Base-by-base conservation (phyloP, 2,797 vertebrate species). In the Coregonus ussuriensis region DNA sequence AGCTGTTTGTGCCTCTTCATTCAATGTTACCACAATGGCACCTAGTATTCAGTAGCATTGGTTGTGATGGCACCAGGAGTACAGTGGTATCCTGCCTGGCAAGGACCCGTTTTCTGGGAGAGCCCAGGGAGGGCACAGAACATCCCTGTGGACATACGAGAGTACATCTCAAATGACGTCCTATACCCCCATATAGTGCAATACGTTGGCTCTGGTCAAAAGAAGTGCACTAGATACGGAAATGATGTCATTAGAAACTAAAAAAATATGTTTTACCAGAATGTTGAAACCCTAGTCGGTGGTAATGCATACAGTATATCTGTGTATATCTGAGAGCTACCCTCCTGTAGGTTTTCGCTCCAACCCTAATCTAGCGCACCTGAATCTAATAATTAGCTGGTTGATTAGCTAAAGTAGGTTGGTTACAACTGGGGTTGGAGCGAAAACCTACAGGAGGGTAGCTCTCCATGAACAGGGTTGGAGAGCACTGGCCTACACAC, bases 21-120 rank as follows among this genome's bases (percentile, higher is more conserved):
- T 47, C 9, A 47, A 47, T 47, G 11, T 4, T 67, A 67, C 25
- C 2, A 31, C 4, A 25, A 47, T 33, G 79, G 4, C 78, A 96
- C 96, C 95, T 93, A 92, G 88, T 93, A 91, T 59, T 92, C 91
- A 56, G 95, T 91, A 4, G 94, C 93, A 4, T 95, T 94, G 1
- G 95, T 93, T 69, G 92, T 95, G 76, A 83, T n/a, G n/a, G 96
- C 95, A 79, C 95, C 96, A 62, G 84, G 89, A 51, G 93, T 91
- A 81, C 97, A 98, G 76, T 94, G 94, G 84, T 94, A 95, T 18
- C 96, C 95, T 0, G 95, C 87, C n/a, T 95, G 91, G 84, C 97
- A 98, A 37, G 87, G 89, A 3, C 97, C 97, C 2, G 95, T 94
- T 0, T 96, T 95, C 82, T 91, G 89, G 0, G 93, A 88, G 0